Base-by-base conservation (phyloP, 2,797 vertebrate species). In the Pelochelys cantorii region DNA sequence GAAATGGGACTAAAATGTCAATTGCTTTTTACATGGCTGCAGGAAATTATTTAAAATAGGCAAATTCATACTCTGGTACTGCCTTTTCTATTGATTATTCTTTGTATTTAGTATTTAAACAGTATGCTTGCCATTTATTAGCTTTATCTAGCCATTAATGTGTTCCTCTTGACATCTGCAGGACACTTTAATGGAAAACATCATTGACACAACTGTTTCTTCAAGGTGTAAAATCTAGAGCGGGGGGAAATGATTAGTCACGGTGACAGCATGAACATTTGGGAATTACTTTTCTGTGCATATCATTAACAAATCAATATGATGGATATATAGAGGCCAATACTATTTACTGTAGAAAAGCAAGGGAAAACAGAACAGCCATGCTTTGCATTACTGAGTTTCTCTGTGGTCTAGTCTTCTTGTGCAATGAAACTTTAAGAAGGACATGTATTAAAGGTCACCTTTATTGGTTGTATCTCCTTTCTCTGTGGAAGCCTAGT, bases 291-390 rank as follows among this genome's bases (percentile, higher is more conserved):
- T 99, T 98, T 97, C 97, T 98, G 97, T 98, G 98, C 98, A 98
- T 99, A 98, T 98, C 96, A 98, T 99, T 99, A 98, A 98, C 98
- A 97, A 98, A 99, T 99, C 98, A 98, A 99, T 99, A 97, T 98
- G 97, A 98, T 95, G 90, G 98, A 98, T 98, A 97, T 94, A 96
- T 94, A 97, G 97, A 97, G 97, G 93, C 97, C 92, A 93, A 57
- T 96, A 93, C 71, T 98, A 98, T 98, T 99, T 98, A 98, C 98
- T 98, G 90, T 96, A 95, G 97, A 96, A 98, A 97, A 98, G 95
- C 92, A 97, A 98, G 97, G 95, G 92, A 90, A 95, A 93, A 95
- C 65, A 95, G 79, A 94, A 84, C 86, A 92, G 86, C 56, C 89
- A 94, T 93, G 78, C 90, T 95, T 96, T 93, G 90, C 97, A 95